Conservation (phyloP, 1,140 invertebrate genomes). For the Psix sp. region DNA sequence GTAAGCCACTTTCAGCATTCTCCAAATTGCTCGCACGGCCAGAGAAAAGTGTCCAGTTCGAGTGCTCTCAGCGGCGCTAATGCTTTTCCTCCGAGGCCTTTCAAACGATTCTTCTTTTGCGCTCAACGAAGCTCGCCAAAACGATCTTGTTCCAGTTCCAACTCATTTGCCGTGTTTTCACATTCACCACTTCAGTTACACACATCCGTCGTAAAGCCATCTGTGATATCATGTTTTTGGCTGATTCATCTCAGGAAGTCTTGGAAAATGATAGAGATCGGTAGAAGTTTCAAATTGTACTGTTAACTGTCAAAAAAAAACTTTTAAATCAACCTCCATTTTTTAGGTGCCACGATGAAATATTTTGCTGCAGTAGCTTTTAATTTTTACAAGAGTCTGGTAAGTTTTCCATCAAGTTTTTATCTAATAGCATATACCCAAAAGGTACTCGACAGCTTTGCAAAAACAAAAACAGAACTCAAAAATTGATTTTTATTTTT, state of each 20-base stretch:
- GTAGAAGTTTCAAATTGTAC: too few relatives aligned
- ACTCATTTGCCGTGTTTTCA: slow-evolving; percentile 43
- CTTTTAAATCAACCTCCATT: too few relatives aligned
- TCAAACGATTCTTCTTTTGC: slow-evolving; percentile 28
- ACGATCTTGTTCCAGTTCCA: slow-evolving; percentile 44
- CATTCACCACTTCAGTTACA: slow-evolving; percentile 23
- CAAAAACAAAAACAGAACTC: too few relatives aligned
- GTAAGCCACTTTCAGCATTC: slow-evolving; percentile 50
- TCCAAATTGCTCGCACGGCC: slow-evolving; percentile 44
- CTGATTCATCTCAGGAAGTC: neutral
- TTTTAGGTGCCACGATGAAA: too few relatives aligned
- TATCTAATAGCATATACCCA: too few relatives aligned
- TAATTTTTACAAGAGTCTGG: too few relatives aligned
- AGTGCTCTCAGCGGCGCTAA: slow-evolving; percentile 28
- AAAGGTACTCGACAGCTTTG: too few relatives aligned
- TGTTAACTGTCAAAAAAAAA: too few relatives aligned
- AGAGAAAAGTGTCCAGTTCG: slow-evolving; percentile 50
- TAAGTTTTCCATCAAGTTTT: too few relatives aligned
- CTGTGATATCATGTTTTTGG: slow-evolving; percentile 3
- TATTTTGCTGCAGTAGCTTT: too few relatives aligned
- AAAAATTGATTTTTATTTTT: too few relatives aligned
- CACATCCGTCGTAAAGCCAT: slow-evolving; percentile 26
- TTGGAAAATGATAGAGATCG: neutral
- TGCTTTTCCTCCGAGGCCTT: slow-evolving; percentile 24
- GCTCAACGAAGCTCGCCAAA: slow-evolving; percentile 39